Percentiles rank a stretch among this genome's conserved stretches.
These are phyloP conservation scores for Hemicordylus capensis DNA, from an alignment of 2,113 vertebrate genomes.

Conservation along the genomic window DNA sequence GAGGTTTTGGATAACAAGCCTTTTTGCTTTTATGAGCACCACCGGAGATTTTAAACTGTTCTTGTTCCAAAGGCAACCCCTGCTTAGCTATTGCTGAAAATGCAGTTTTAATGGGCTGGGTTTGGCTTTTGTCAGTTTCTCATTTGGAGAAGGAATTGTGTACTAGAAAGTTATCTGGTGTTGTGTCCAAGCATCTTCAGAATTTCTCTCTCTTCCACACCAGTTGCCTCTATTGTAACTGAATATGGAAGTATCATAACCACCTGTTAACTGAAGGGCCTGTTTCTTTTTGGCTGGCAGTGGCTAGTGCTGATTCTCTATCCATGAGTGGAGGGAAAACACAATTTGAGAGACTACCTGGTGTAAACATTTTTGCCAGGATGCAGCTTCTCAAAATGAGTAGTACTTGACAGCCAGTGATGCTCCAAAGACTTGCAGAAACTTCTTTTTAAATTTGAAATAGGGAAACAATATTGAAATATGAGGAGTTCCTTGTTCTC, in stretches of 20 bases:
- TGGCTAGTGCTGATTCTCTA: constrained; percentile 16
- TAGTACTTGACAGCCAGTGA: constrained; percentile 19
- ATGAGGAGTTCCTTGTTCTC: background rate
- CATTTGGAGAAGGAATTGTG: constrained; percentile 36
- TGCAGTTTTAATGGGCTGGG: constrained; percentile 44
- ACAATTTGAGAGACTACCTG: constrained; percentile 32
- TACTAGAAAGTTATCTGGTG: background rate
- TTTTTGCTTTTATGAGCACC: constrained; percentile 47
- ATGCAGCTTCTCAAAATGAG: constrained; percentile 2
- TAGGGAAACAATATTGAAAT: constrained; percentile 35
- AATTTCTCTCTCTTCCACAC: constrained; percentile 27
- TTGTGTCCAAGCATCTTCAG: constrained; percentile 18
- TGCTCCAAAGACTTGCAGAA: constrained; percentile 35
- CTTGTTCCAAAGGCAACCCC: constrained; percentile 64
- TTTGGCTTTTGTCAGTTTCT: constrained; percentile 49
- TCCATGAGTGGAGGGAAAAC: background rate
- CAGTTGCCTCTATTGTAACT: constrained; percentile 36
- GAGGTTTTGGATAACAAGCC: constrained; percentile 53
- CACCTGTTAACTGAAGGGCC: constrained; percentile 21
- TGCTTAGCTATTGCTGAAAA: constrained; percentile 55
- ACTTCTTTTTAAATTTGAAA: constrained; percentile 25
- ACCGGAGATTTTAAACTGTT: constrained; percentile 64
- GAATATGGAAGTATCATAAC: constrained; percentile 14
- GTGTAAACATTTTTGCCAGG: constrained; percentile 31
- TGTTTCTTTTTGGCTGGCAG: constrained; percentile 26